Percentiles rank a stretch among this genome's conserved stretches.
These are phyloP conservation scores for Scartelaos histophorus DNA, from an alignment of 2,113 vertebrate genomes.

Conservation along the genomic window DNA sequence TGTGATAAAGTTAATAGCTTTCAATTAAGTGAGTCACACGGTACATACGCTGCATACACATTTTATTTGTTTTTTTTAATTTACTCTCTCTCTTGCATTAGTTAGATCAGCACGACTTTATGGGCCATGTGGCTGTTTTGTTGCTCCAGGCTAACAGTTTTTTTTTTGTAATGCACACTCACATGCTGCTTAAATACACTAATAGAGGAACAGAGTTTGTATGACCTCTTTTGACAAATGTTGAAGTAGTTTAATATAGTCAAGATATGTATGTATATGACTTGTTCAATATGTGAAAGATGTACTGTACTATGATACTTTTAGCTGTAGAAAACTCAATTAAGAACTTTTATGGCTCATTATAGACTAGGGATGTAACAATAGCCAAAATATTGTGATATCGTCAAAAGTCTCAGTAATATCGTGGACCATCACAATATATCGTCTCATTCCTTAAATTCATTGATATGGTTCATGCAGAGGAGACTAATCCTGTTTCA, in stretches of 20 bases:
- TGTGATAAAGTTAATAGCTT: slow-evolving; percentile 20
- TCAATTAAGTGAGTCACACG: background rate
- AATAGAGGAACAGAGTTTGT: background rate
- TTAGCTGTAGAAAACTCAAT: too few species aligned
- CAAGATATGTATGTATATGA: background rate
- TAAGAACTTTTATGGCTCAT: too few species aligned
- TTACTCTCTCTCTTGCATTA: slow-evolving; percentile 21
- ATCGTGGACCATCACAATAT: too few species aligned
- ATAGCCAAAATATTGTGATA: too few species aligned
- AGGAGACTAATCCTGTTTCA: too few species aligned
- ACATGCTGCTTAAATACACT: slow-evolving; percentile 38
- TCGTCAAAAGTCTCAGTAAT: too few species aligned
- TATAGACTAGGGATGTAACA: too few species aligned
- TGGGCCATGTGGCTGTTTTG: slow-evolving; percentile 49
- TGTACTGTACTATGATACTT: too few species aligned
- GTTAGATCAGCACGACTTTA: slow-evolving; percentile 49
- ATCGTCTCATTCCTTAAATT: too few species aligned
- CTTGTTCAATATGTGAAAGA: too few species aligned
- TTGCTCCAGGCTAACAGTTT: slow-evolving; percentile 52
- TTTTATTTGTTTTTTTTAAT: slow-evolving; percentile 6
- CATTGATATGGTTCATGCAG: too few species aligned
- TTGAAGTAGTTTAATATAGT: background rate
- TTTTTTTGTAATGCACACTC: slow-evolving; percentile 50
- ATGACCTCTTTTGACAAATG: background rate
- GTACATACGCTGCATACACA: background rate